phyloP scores from a whole-genome alignment of 2,797 vertebrate genomes.

The Syncerus caffer region DNA sequence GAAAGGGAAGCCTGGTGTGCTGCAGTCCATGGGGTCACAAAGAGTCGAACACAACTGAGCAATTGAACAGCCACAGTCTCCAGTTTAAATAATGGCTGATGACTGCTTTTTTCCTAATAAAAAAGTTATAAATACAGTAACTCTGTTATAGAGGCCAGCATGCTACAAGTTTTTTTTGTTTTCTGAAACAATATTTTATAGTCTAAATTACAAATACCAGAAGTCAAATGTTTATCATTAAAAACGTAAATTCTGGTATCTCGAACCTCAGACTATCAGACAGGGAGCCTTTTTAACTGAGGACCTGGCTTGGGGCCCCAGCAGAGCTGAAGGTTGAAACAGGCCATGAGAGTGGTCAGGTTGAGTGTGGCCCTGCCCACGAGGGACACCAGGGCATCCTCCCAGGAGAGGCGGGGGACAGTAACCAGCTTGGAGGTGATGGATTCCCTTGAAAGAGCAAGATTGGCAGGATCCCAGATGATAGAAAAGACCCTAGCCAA shows the following conservation, averaged over 20 bases:
- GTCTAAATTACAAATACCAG: slow-evolving; percentile 43
- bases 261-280: neutral
- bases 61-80: neutral
- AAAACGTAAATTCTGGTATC: slow-evolving; percentile 2
- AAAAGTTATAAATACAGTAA: neutral
- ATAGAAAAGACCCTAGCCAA: neutral
- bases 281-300: neutral
- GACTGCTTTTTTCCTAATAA: neutral
- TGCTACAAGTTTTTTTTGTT: neutral
- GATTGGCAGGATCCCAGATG: fast-evolving
- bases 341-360: neutral
- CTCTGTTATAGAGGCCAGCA: neutral
- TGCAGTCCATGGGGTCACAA: neutral
- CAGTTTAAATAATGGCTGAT: neutral
- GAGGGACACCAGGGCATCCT: too few relatives aligned
- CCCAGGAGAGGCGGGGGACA: neutral
- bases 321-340: neutral
- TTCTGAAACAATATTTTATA: neutral
- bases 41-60: neutral
- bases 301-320: neutral
- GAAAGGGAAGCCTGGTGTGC: neutral
- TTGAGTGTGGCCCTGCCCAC: neutral
- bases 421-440: fast-evolving
- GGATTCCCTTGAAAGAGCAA: neutral
- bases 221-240: slow-evolving; percentile 23